Percentiles rank a stretch among this genome's conserved stretches.
Evolutionary conservation across 2,113 vertebrate species (phyloP).

Genomic region (Piaya cayana): DNA sequence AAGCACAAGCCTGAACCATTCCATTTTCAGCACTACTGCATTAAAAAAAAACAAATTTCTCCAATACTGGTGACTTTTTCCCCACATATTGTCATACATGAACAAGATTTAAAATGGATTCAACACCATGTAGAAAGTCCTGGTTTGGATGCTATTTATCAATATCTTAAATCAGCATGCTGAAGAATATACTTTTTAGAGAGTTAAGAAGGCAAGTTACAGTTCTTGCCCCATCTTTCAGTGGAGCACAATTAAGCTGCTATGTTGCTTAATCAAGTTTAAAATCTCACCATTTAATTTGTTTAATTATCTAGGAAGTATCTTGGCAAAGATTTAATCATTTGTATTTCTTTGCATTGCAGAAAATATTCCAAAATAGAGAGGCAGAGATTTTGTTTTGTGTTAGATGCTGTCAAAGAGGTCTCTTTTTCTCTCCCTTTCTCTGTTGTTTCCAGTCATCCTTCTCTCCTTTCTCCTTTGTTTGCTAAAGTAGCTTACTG

Average conservation of each 20-base stretch:
- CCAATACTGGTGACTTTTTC: not conserved
- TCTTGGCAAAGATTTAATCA: slow-evolving; percentile 7
- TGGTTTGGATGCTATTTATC: not conserved
- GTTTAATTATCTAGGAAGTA: slow-evolving; percentile 32
- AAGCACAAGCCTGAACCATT: not conserved
- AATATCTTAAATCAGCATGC: not conserved
- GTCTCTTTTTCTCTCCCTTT: slow-evolving; percentile 23
- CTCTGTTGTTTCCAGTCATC: slow-evolving; percentile 70
- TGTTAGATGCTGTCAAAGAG: slow-evolving; percentile 58
- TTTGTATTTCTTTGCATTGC: slow-evolving; percentile 16
- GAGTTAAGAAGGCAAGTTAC: not conserved
- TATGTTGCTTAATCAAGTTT: slow-evolving; percentile 13
- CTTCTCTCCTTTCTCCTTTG: slow-evolving; percentile 64
- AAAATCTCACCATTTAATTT: slow-evolving; percentile 33
- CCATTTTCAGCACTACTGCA: not conserved
- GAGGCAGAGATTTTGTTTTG: slow-evolving; percentile 38
- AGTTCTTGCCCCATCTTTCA: not conserved
- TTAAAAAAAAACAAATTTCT: not conserved
- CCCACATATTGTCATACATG: not conserved
- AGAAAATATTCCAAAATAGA: not conserved
- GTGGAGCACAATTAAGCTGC: not conserved
- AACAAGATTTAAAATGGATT: not conserved
- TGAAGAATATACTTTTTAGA: not conserved
- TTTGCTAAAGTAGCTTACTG: slow-evolving; percentile 78
- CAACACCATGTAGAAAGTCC: not conserved